Evolutionary conservation across 2,113 vertebrate species (phyloP), one percentile per base, ranked within the genome.

Genomic region (Tupaia chinensis): DNA sequence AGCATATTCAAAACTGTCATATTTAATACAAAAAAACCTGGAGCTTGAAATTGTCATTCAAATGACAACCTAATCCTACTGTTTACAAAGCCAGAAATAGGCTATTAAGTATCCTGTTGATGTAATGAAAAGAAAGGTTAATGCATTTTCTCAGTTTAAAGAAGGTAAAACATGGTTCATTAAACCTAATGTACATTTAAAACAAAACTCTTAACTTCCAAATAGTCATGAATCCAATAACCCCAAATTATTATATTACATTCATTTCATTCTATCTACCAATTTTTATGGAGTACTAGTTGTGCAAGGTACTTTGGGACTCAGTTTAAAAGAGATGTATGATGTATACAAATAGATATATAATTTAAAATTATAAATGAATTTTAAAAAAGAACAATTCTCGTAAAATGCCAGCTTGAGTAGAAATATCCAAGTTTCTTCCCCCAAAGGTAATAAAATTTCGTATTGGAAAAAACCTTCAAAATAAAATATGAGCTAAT

Each of bases 1-100:
- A 73, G 63, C 72, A 81, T 97, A 89, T 85, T 97, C 87, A 96
- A 96, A 97, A 19, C 60, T 91, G 32, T 94, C 91, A 96, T 92
- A 88, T 58, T 58, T 82, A 87, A 72, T 87, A 95, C 15, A 88
- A 93, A 27, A 85, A 97, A 81, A 93, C 7, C n/a, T 97, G 92
- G 93, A 93, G 58, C 76, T 91, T 89, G 80, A 89, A 83, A 72
- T 89, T 84, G 12, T 70, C 22, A 95, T 94, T 98, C 95, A 96
- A 95, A 97, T 74, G 92, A 29, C 77, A 97, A 88, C 95, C 68
- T 89, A 82, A 97, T 94, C 72, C 68, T 11, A 70, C 56, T 77
- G 76, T 91, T 97, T 56, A 78, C 76, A 89, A 82, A 96, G 54
- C 54, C 25, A 97, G 20, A 95, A 96, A 25, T 82, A 54, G 17